Base-by-base conservation (phyloP, 2,113 vertebrate species). In the Daboia siamensis region DNA sequence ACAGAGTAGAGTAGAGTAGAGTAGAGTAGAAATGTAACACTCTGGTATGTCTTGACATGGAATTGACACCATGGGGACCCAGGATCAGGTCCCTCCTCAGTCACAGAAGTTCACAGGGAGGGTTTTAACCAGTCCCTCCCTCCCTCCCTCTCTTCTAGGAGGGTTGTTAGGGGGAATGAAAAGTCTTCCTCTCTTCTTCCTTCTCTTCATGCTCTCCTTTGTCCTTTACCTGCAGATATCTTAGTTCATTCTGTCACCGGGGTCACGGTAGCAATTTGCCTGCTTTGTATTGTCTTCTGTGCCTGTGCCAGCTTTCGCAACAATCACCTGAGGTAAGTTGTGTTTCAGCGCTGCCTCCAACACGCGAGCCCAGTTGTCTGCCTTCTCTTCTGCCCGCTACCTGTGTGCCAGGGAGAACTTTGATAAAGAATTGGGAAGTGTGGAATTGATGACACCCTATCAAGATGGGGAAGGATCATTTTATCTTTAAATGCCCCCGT, bases 281-380 rank as follows among this genome's bases (percentile, higher is more conserved):
- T 99, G 86, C 98, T 99, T 95, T 99, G 99, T 97, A 98, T 99
- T 57, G 98, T 99, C 57, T 98, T 99, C 94, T 99, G 99, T 97
- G 98, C 99, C 98, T 99, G 99, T 91, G 98, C 98, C 74, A 99
- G 98, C 96, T 98, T 99, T 95, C 98, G 98, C 86, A 98, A 98
- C 93, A 96, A 97, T 95, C 98, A 99, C 95, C 97, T 98, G 95
- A 98, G 98, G 99, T 99, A 94, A 87, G 96, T 86, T 12, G 21
- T n/a, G 1, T 24, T 11, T 93, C 6, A 0, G 8, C 5, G 23
- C 17, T 1, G 12, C 11, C 15, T 88, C 55, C 54, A 44, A 44
- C 52, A 88, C 21, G 0, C 69, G 91, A 59, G 29, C 7, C 87
- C 84, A 55, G 1, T 12, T 46, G 48, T 44, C n/a, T 39, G 17